These are phyloP conservation scores for Scaptomyza tumidula DNA, from an alignment of 2,888 invertebrate species.

Conservation along the genomic window DNA sequence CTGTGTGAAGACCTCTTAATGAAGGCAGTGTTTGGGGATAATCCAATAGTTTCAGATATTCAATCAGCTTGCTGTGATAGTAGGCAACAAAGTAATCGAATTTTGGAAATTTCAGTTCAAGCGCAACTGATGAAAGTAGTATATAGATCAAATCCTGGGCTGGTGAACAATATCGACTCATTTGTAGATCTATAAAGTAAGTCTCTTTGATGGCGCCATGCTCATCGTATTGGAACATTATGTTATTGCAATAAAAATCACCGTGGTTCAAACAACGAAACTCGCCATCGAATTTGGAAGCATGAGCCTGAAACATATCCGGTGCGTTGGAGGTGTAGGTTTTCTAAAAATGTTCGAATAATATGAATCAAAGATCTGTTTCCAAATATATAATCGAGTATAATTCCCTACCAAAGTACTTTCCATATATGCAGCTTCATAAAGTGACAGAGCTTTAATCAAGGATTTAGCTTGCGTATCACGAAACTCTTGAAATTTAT, in stretches of 20 bases:
- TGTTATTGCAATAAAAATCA: slow-evolving; percentile 82
- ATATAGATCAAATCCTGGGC: slow-evolving; percentile 81
- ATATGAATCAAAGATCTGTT: background rate
- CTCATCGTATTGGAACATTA: slow-evolving; percentile 79
- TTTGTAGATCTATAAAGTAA: slow-evolving; percentile 81
- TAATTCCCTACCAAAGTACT: slow-evolving; percentile 65
- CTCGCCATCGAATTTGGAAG: slow-evolving; percentile 48
- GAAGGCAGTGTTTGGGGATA: slow-evolving; percentile 70
- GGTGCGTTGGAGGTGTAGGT: slow-evolving; percentile 44
- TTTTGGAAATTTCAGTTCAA: slow-evolving; percentile 69
- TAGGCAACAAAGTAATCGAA: slow-evolving; percentile 80
- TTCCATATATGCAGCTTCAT: slow-evolving; percentile 51
- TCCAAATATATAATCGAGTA: background rate
- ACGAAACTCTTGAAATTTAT: slow-evolving; percentile 59
- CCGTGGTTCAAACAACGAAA: slow-evolving; percentile 80
- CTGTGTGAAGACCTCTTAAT: slow-evolving; percentile 69
- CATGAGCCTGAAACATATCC: slow-evolving; percentile 65
- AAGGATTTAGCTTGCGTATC: slow-evolving; percentile 43
- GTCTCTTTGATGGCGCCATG: slow-evolving; percentile 62
- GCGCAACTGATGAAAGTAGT: slow-evolving; percentile 73
- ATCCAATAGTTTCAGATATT: slow-evolving; percentile 66
- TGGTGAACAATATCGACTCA: slow-evolving; percentile 80
- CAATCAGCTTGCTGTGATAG: slow-evolving; percentile 72
- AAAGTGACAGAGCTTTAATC: slow-evolving; percentile 47
- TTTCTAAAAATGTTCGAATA: slow-evolving; percentile 35